Evolutionary conservation across 2,113 vertebrate genomes (phyloP), one percentile per base, ranked within the genome.

Genomic region (Serinus canaria): DNA sequence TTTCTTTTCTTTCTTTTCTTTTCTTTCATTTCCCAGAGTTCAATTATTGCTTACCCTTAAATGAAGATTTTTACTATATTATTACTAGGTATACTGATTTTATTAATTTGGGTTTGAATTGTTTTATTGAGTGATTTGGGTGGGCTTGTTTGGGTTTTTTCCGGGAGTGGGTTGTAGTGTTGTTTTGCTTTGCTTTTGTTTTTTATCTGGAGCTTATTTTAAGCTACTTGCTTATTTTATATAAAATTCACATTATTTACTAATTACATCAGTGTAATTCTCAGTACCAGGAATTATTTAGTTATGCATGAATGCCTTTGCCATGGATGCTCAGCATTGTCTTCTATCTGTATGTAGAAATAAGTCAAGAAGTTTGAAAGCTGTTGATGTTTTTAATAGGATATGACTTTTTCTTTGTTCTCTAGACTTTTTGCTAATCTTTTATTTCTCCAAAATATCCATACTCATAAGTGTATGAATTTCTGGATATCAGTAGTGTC

Each of bases 131-230:
- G 7, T 2, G 6, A 37, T 59, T 59, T 75, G 43, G 35, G 4
- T 30, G 20, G 5, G 5, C 1, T 1, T 7, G 9, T 50, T 24
- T 30, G 2, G 1, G 6, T 18, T 43, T 13, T 59, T 35, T 22
- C 2, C 3, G 4, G 28, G 19, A 30, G 4, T 10, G 6, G 4
- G 15, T 50, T 56, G 6, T 37, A 5, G 19, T 5, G 10, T 8
- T 20, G 8, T 17, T 33, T 56, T 56, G 3, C 4, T 47, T 46
- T 62, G 8, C 6, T 69, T 55, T 81, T 50, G 2, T 67, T 74
- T 74, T 55, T 60, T 23, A 30, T 50, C 22, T 39, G 25, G 20
- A 83, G 8, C 8, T n/a, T n/a, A n/a, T n/a, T n/a, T n/a, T n/a
- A 67, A 3, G 67, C 8, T 72, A 68, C 31, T 39, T 50, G 24